Conservation (phyloP, 2,888 invertebrate species). For the Chrysolina oricalcia region DNA sequence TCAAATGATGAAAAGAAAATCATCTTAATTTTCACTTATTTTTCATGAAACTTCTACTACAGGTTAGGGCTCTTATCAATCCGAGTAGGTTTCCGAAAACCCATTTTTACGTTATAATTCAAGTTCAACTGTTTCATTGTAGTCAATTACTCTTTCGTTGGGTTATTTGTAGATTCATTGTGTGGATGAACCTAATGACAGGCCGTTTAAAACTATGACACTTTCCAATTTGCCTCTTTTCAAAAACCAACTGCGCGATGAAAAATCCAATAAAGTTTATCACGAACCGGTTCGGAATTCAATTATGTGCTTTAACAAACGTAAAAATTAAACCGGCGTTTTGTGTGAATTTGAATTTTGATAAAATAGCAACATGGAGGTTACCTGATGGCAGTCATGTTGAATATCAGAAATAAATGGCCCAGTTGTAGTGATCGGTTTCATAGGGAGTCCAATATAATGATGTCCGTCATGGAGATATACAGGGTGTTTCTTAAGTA, state of each 20-base stretch:
- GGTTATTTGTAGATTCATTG: background rate
- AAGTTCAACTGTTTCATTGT: background rate
- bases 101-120: background rate
- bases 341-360: background rate
- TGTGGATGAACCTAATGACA: background rate
- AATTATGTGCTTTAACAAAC: background rate
- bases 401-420: too few species aligned
- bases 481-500: too few species aligned
- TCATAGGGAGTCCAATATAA: too few species aligned
- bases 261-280: conserved; percentile 10
- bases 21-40: too few species aligned
- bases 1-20: too few species aligned
- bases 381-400: conserved; percentile 6
- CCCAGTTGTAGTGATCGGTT: too few species aligned
- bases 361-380: background rate
- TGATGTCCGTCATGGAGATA: too few species aligned
- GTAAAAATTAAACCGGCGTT: background rate
- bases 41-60: too few species aligned
- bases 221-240: conserved; percentile 1
- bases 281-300: background rate
- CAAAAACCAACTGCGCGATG: background rate
- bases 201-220: background rate
- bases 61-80: too few species aligned
- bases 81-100: too few species aligned
- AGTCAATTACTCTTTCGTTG: background rate